Percentiles rank a stretch among this genome's conserved stretches.
These are phyloP conservation scores for Mylabris sibirica DNA, from an alignment of 2,888 invertebrate genomes.

Conservation along the genomic window DNA sequence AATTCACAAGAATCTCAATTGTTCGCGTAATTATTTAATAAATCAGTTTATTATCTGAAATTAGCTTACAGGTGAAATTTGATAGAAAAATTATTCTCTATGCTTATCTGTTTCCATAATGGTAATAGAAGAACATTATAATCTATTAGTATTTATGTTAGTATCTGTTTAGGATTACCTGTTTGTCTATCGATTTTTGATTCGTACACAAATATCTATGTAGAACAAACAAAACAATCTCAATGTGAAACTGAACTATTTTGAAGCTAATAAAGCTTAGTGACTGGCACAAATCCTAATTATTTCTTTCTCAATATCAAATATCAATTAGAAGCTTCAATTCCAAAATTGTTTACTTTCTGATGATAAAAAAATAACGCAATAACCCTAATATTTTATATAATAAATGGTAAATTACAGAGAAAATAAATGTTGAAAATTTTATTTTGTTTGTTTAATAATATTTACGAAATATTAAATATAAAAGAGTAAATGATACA, in stretches of 20 bases:
- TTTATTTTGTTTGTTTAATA: not conserved
- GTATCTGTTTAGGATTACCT: not conserved
- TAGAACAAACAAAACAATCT: not conserved
- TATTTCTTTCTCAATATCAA: conserved; percentile 2
- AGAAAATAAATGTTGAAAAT: not conserved
- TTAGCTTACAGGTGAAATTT: not conserved
- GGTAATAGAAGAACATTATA: not conserved
- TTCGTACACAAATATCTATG: not conserved
- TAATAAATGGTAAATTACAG: not conserved
- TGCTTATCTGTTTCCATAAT: not conserved
- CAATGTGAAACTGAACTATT: not conserved
- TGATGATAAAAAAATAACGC: not conserved
- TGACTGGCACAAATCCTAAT: not conserved
- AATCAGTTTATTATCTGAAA: not conserved
- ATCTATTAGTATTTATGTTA: not conserved
- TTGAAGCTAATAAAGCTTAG: not conserved
- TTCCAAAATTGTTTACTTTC: not conserved
- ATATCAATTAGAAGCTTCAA: not conserved
- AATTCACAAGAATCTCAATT: not conserved
- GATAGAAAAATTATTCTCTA: not conserved
- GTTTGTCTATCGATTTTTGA: not conserved
- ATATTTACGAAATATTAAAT: conserved; percentile 33
- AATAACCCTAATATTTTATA: not conserved
- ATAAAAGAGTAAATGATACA: conserved; percentile 32
- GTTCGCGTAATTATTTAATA: not conserved